Conservation (phyloP, 37 sponge, comb jelly and placozoan species). For the Beroe forskalii region DNA sequence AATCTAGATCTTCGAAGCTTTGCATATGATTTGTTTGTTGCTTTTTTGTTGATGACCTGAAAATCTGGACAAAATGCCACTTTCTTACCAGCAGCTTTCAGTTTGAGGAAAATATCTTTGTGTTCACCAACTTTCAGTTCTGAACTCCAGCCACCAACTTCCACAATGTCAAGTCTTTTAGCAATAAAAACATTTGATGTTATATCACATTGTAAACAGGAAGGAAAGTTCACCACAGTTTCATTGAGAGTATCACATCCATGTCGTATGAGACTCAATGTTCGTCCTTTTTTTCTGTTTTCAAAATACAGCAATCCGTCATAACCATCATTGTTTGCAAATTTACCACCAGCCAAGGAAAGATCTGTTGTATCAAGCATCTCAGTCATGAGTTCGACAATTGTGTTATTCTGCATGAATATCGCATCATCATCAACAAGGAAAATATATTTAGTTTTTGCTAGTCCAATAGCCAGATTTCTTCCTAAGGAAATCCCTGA, state of each 20-base stretch:
- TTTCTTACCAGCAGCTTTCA: conserved; percentile 37
- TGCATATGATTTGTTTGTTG: neutral
- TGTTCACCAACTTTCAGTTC: conserved; percentile 33
- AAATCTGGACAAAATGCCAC: conserved; percentile 22
- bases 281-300: neutral
- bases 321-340: neutral
- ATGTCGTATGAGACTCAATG: neutral
- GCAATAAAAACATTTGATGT: conserved; percentile 4
- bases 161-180: neutral
- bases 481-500: neutral
- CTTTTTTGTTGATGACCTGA: neutral
- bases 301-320: neutral
- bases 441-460: neutral
- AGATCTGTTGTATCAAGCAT: conserved; percentile 20
- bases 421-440: conserved; percentile 4
- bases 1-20: neutral
- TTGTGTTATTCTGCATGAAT: neutral
- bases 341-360: neutral
- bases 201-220: neutral
- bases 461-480: neutral
- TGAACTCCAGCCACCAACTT: conserved; percentile 9
- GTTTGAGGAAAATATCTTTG: conserved; percentile 18
- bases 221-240: neutral
- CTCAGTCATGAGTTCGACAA: neutral
- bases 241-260: neutral